Conservation (phyloP, 2,113 vertebrate genomes). For the Nerophis lumbriciformis region DNA sequence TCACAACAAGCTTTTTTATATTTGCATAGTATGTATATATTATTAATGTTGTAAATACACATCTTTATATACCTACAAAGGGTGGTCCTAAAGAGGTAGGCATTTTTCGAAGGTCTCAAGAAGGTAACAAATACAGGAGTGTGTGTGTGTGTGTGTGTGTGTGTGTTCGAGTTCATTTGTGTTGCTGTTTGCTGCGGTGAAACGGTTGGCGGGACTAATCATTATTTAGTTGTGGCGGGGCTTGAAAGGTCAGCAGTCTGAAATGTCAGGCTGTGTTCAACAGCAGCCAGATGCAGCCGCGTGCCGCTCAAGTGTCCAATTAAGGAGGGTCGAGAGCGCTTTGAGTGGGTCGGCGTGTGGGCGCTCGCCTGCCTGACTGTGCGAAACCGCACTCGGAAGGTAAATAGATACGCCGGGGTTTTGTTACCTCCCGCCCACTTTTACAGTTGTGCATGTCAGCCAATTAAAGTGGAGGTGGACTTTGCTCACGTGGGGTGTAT, state of each 20-base stretch:
- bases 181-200: slow-evolving; percentile 79
- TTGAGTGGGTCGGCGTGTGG: slow-evolving; percentile 58
- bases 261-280: slow-evolving; percentile 98
- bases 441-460: neutral
- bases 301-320: slow-evolving; percentile 88
- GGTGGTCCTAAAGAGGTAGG: too few relatives aligned
- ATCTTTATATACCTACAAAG: too few relatives aligned
- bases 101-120: too few relatives aligned
- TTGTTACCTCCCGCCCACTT: neutral
- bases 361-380: slow-evolving; percentile 23
- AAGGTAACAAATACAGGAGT: too few relatives aligned
- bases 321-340: slow-evolving; percentile 79
- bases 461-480: neutral
- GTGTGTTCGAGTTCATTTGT: slow-evolving; percentile 22
- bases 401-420: neutral
- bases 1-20: too few relatives aligned
- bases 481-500: slow-evolving; percentile 53
- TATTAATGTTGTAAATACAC: too few relatives aligned
- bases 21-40: too few relatives aligned
- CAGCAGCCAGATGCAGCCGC: slow-evolving; percentile 82
- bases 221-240: slow-evolving; percentile 90
- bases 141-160: slow-evolving; percentile 8
- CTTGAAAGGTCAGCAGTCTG: slow-evolving; percentile 99
- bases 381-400: slow-evolving; percentile 32
- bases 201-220: slow-evolving; percentile 93